Conservation (phyloP, 2,113 vertebrate species). For the Oreochromis tanganicae region DNA sequence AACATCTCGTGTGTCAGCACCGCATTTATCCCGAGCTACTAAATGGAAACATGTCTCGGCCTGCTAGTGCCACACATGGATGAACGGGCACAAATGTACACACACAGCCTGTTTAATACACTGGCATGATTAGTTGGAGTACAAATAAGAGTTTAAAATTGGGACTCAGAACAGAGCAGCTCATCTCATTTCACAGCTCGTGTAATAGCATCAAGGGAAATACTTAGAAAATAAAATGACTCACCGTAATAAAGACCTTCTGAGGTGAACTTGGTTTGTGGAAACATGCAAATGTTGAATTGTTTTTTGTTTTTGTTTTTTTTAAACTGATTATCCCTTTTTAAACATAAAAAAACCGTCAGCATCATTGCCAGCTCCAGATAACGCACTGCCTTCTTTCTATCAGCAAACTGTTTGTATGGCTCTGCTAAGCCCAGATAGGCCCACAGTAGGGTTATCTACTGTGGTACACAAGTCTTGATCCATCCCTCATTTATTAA, state of each 20-base stretch:
- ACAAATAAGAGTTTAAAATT: background rate
- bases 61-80: slow-evolving; percentile 18
- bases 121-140: background rate
- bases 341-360: background rate
- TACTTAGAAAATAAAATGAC: background rate
- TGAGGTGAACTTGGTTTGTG: background rate
- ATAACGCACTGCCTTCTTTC: background rate
- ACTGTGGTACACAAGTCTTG: background rate
- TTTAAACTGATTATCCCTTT: background rate
- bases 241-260: background rate
- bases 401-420: background rate
- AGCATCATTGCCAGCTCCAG: background rate
- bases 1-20: slow-evolving; percentile 61
- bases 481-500: background rate
- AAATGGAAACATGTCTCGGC: slow-evolving; percentile 58
- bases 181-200: background rate
- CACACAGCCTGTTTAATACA: background rate
- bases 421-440: too few species aligned
- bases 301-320: background rate
- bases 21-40: slow-evolving; percentile 58
- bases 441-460: background rate
- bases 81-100: background rate
- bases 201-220: background rate
- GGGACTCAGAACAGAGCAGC: background rate
- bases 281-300: background rate